A percentile compares a stretch with the other conserved stretches of the same genome.
phyloP scores from a whole-genome alignment of 2,888 invertebrate species.

The Griposia aprilina region DNA sequence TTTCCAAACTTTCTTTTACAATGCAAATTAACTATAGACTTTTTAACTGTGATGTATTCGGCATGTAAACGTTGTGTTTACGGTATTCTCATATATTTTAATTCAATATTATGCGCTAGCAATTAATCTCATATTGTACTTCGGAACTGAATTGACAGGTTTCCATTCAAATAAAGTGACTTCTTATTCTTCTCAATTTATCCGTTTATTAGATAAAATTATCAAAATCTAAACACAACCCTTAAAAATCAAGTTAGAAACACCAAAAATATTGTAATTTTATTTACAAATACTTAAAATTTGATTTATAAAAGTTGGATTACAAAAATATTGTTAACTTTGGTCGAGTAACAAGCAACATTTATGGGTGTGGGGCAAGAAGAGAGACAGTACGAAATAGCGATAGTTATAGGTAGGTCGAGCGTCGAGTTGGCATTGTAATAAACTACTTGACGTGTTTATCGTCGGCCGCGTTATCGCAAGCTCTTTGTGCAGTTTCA shows the following conservation, averaged over 20 bases:
- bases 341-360: conserved; percentile 77
- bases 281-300: conserved; percentile 6
- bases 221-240: conserved; percentile 56
- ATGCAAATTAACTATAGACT: background rate
- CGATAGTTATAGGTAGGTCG: conserved; percentile 89
- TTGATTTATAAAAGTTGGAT: background rate
- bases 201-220: conserved; percentile 70
- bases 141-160: conserved; percentile 56
- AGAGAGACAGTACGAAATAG: conserved; percentile 85
- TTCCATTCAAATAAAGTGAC: conserved; percentile 8
- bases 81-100: background rate
- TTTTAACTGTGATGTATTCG: too few relatives aligned
- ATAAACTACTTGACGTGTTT: conserved; percentile 85
- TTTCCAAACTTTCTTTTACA: background rate
- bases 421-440: conserved; percentile 87
- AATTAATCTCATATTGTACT: background rate
- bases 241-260: conserved; percentile 35
- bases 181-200: conserved; percentile 60
- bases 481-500: conserved; percentile 84
- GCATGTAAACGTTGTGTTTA: rapidly evolving
- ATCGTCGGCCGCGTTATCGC: conserved; percentile 85
- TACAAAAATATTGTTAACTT: conserved; percentile 28
- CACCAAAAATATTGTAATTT: conserved; percentile 15
- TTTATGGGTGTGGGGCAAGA: conserved; percentile 85
- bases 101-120: background rate